These are phyloP conservation scores for Pelecanoides urinatrix DNA, from an alignment of 2,113 vertebrate species.

Conservation along the genomic window DNA sequence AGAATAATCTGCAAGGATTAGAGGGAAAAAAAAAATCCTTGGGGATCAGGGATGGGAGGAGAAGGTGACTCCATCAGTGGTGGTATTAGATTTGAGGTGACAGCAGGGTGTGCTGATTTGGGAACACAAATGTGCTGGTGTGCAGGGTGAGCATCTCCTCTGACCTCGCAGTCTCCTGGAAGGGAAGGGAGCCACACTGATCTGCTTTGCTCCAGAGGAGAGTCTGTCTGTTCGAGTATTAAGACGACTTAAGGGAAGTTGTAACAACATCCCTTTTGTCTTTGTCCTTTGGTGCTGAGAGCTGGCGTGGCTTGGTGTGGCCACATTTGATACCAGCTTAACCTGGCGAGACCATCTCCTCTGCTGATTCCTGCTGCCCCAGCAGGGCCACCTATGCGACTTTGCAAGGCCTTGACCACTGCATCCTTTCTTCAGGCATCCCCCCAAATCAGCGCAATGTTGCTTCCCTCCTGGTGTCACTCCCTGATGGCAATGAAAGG, in stretches of 20 bases:
- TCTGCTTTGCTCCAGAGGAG: background rate
- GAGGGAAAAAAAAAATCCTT: background rate
- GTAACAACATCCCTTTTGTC: background rate
- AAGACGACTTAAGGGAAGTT: background rate
- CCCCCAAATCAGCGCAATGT: background rate
- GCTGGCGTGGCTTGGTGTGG: background rate
- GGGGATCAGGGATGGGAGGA: background rate
- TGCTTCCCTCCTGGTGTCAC: background rate
- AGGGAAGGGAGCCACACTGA: background rate
- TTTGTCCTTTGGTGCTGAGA: background rate
- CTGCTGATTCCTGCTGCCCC: background rate
- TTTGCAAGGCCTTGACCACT: background rate
- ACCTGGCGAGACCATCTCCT: background rate
- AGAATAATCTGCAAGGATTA: conserved; percentile 27
- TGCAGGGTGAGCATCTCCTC: background rate
- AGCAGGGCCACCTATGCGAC: background rate
- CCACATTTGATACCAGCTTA: background rate
- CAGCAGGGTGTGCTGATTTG: background rate
- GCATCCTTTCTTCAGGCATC: background rate
- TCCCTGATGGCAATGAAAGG: background rate
- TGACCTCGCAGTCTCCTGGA: background rate
- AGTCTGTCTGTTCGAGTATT: background rate
- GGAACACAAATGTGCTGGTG: background rate
- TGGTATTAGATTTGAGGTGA: background rate
- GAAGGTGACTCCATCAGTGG: background rate